Base-by-base conservation (phyloP, 2,113 vertebrate species). In the Ancistrus triradiatus region DNA sequence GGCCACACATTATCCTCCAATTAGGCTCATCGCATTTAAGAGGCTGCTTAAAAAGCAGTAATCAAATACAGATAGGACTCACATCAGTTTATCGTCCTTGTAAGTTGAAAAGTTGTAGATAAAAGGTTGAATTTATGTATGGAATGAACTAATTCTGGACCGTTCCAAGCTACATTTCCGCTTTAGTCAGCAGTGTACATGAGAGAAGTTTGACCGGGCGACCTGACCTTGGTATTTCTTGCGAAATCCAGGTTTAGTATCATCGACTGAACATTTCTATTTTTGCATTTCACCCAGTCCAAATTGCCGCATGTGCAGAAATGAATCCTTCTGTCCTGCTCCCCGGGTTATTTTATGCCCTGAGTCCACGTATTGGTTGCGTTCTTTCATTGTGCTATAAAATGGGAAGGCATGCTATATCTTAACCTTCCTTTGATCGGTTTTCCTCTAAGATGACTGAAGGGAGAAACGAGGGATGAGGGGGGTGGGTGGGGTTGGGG, bases 321-420 rank as follows among this genome's bases (percentile, higher is more conserved):
- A 58, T 27, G 7, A 46, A 58, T 58, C 58, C 21, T 44, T 51
- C 51, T 15, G 27, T 47, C 25, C n/a, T 27, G 13, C 59, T 64
- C 40, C 38, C 38, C 38, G 22, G 27, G 62, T 13, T 18, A 19
- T 66, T 17, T 3, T 37, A 3, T 64, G 56, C 59, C 51, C 31
- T 50, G 21, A n/a, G n/a, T n/a, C n/a, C n/a, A n/a, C n/a, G n/a
- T n/a, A n/a, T n/a, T n/a, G n/a, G n/a, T n/a, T n/a, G 38, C 68
- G 46, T 69, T 55, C 35, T 64, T 65, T 66, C 40, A 56, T 27
- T 19, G 6, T 37, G n/a, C 38, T 76, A 64, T 68, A 56, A n/a
- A 71, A 71, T 75, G 71, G n/a, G 73, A 28, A 15, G 7, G 24
- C 2, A 24, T 22, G 53, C 59, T 71, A 75, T 75, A n/a, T 75